These are phyloP conservation scores for Aphodius granarius DNA, from an alignment of 2,888 invertebrate species.

Conservation along the genomic window DNA sequence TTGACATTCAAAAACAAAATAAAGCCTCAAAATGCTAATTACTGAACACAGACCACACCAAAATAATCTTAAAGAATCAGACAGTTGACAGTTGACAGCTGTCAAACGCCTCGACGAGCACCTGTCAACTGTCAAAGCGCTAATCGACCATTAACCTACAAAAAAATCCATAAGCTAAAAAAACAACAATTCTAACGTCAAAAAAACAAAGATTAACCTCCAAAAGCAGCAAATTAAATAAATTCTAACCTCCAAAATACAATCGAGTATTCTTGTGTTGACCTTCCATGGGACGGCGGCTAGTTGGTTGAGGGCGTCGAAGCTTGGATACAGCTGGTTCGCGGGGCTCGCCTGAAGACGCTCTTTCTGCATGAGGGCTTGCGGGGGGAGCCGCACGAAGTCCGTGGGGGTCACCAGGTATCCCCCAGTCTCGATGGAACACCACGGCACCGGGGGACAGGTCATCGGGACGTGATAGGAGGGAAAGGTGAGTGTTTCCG, in stretches of 20 bases:
- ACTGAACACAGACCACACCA: no score
- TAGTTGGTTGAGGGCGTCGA: constrained; percentile 93
- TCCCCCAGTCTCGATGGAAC: constrained; percentile 68
- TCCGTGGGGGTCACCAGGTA: constrained; percentile 71
- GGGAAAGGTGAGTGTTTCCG: constrained; percentile 72
- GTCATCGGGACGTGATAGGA: constrained; percentile 73
- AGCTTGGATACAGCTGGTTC: constrained; percentile 73
- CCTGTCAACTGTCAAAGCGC: no score
- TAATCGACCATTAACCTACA: not conserved
- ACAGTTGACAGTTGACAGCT: no score
- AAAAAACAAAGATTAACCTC: not conserved
- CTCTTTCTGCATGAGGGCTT: constrained; percentile 67
- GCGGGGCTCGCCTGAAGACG: constrained; percentile 61
- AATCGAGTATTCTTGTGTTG: constrained; percentile 65
- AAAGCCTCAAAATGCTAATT: not conserved
- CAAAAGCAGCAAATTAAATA: no score
- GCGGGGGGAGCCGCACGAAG: constrained; percentile 62
- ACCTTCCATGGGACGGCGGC: constrained; percentile 91
- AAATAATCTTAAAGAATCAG: no score
- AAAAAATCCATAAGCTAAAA: no score
- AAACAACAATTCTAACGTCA: constrained; percentile 1
- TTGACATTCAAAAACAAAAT: not conserved
- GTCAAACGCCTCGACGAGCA: no score
- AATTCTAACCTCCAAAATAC: constrained; percentile 53
- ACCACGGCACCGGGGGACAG: constrained; percentile 89